Evolutionary conservation across 2,113 vertebrate genomes (phyloP).

Genomic region (Columba livia): DNA sequence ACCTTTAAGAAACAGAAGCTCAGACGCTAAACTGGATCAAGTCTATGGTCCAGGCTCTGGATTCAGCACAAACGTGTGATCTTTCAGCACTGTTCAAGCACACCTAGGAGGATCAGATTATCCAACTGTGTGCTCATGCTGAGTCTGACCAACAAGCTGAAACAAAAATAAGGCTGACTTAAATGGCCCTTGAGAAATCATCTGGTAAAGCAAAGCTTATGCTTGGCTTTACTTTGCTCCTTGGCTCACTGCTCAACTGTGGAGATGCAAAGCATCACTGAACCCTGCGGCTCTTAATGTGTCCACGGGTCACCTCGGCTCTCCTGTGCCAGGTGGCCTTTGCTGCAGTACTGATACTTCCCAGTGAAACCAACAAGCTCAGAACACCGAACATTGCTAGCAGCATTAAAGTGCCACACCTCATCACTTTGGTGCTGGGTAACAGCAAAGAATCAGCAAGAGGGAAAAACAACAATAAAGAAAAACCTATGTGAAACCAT

Average conservation of each 20-base stretch:
- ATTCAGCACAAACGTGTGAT: background rate
- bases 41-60: background rate
- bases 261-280: background rate
- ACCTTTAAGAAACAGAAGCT: background rate
- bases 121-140: background rate
- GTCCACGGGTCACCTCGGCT: background rate
- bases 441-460: background rate
- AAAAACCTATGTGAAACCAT: background rate
- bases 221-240: background rate
- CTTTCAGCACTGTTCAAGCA: background rate
- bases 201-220: background rate
- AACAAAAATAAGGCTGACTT: background rate
- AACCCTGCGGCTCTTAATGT: too few relatives aligned
- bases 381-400: background rate
- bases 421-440: background rate
- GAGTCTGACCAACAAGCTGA: background rate
- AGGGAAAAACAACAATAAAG: background rate
- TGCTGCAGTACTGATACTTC: background rate
- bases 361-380: background rate
- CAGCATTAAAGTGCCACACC: background rate
- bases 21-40: rapidly evolving
- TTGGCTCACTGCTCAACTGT: background rate
- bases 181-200: background rate
- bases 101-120: background rate
- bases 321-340: background rate